Conservation (phyloP, 1,140 invertebrate species). For the Eciton burchellii region DNA sequence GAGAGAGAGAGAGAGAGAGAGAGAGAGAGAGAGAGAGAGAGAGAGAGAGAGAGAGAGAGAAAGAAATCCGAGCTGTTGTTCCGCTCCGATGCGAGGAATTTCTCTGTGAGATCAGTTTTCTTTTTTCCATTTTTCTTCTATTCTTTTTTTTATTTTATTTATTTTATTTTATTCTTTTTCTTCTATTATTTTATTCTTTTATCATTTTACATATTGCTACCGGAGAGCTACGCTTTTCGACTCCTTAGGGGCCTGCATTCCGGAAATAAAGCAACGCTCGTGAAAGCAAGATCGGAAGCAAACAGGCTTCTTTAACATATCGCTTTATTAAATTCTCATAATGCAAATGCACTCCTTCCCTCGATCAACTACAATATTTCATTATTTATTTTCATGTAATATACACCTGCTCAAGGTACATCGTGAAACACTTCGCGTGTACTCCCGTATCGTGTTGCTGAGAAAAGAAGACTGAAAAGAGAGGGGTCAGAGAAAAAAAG, state of each 20-base stretch:
- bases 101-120: too few species aligned
- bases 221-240: background rate
- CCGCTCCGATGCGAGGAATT: too few species aligned
- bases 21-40: background rate
- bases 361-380: constrained; percentile 52
- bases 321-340: constrained; percentile 59
- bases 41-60: background rate
- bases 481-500: background rate
- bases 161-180: background rate
- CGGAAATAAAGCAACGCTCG: background rate
- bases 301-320: constrained; percentile 47
- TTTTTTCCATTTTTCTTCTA: too few species aligned
- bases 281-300: background rate
- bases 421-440: constrained; percentile 56
- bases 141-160: background rate
- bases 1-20: background rate
- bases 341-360: constrained; percentile 56
- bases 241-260: background rate
- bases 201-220: background rate
- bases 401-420: constrained; percentile 55
- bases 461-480: constrained; percentile 33
- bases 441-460: constrained; percentile 49
- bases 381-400: constrained; percentile 60
- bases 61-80: too few species aligned
- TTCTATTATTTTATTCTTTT: background rate